Conservation (phyloP, 2,113 vertebrate species). For the Theristicus caerulescens region DNA sequence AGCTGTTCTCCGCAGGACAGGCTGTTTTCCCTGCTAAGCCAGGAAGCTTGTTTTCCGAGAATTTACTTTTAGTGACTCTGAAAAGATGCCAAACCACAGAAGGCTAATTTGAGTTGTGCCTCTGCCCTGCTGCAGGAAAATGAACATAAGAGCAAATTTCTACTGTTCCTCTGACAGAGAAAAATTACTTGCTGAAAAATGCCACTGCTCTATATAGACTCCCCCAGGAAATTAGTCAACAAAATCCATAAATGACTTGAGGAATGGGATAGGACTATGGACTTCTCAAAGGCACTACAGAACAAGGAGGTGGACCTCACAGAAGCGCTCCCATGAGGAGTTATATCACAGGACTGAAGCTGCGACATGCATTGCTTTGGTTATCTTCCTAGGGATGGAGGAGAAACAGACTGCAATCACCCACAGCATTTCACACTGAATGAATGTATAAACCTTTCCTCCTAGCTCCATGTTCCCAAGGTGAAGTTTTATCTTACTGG, state of each 20-base stretch:
- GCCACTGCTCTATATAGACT: neutral
- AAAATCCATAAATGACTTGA: neutral
- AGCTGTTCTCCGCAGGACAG: neutral
- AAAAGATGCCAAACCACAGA: conserved; percentile 8
- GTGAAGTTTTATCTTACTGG: neutral
- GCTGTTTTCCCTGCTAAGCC: neutral
- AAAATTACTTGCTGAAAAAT: neutral
- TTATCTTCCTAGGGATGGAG: neutral
- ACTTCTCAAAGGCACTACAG: neutral
- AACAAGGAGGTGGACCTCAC: neutral
- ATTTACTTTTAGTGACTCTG: conserved; percentile 19
- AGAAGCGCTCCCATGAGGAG: neutral
- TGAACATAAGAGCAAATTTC: neutral
- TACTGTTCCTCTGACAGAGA: neutral
- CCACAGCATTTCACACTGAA: neutral
- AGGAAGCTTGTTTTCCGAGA: neutral
- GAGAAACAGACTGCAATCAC: conserved; percentile 10
- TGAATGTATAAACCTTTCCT: neutral
- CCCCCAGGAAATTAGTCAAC: neutral
- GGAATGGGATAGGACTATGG: neutral
- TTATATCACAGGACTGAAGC: neutral
- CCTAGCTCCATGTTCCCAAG: neutral
- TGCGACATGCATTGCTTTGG: neutral
- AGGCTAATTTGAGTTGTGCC: neutral
- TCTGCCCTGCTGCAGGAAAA: neutral